A percentile compares a stretch with the other conserved stretches of the same genome.
phyloP scores from a whole-genome alignment of 2,888 invertebrate species.

The Cryptophagus acutangulus region DNA sequence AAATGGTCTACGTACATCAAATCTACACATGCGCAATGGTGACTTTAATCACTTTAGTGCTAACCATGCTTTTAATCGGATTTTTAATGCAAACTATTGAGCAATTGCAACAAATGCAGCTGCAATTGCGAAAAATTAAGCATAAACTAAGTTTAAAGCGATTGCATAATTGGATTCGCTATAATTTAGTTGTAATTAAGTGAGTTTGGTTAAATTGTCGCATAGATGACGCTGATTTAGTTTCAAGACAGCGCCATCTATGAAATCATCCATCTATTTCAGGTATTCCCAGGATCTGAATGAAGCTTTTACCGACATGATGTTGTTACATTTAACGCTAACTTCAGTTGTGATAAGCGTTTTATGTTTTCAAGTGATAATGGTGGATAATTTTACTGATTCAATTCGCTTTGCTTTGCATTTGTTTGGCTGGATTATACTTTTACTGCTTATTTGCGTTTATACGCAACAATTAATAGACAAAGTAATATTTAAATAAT shows the following conservation, averaged over 20 bases:
- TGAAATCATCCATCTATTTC: background rate
- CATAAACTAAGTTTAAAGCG: too few species aligned
- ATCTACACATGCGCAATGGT: slow-evolving; percentile 31
- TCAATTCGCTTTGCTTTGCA: slow-evolving; percentile 23
- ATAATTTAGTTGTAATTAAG: slow-evolving; percentile 32
- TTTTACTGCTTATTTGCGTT: slow-evolving; percentile 21
- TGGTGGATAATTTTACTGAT: slow-evolving; percentile 17
- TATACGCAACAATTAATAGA: slow-evolving; percentile 16
- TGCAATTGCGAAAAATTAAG: slow-evolving; percentile 11
- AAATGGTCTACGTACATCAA: slow-evolving; percentile 29
- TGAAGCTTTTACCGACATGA: slow-evolving; percentile 22
- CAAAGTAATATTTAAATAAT: slow-evolving; percentile 1
- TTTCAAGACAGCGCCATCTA: too few species aligned
- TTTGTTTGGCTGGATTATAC: slow-evolving; percentile 22
- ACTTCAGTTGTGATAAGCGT: slow-evolving; percentile 24
- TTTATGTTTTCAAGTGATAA: slow-evolving; percentile 19
- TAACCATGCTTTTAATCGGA: slow-evolving; percentile 31
- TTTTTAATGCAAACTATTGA: slow-evolving; percentile 29
- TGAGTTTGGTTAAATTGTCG: too few species aligned
- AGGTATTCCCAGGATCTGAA: slow-evolving; percentile 18
- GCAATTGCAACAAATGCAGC: slow-evolving; percentile 26
- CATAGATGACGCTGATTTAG: too few species aligned
- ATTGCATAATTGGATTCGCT: slow-evolving; percentile 21
- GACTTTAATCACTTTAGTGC: slow-evolving; percentile 27
- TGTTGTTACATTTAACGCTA: slow-evolving; percentile 23